Evolutionary conservation across 1,140 invertebrate genomes (phyloP).

Genomic region (Halyomorpha halys): DNA sequence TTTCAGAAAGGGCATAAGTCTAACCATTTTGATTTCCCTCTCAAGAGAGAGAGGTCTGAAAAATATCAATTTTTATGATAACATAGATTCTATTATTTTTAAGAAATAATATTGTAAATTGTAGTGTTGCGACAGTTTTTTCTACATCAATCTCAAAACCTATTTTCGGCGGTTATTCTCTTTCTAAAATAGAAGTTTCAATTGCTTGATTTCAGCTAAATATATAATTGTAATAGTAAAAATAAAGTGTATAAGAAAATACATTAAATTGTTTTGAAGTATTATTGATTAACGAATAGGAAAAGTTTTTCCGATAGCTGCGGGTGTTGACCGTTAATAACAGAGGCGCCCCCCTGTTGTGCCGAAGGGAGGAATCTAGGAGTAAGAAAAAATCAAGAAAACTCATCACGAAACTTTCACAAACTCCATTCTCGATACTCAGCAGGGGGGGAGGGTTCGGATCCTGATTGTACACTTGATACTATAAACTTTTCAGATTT

Average conservation of each 20-base stretch:
- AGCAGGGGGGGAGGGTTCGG: background rate
- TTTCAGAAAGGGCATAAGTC: too few species aligned
- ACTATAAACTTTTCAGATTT: constrained; percentile 5
- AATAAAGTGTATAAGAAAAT: background rate
- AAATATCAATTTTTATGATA: too few species aligned
- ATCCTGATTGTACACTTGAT: constrained; percentile 12
- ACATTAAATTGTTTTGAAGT: background rate
- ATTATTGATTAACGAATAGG: background rate
- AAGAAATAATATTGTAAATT: too few species aligned
- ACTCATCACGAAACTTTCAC: constrained; percentile 2
- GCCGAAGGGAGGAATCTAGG: background rate
- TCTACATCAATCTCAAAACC: too few species aligned
- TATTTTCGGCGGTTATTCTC: too few species aligned
- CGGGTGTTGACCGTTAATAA: constrained; percentile 8
- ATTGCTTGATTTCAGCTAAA: too few species aligned
- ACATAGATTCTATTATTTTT: too few species aligned
- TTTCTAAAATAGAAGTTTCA: too few species aligned
- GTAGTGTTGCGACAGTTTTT: too few species aligned
- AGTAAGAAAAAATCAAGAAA: constrained; percentile 1
- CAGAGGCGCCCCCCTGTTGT: background rate
- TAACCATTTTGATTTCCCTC: too few species aligned
- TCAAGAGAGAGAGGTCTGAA: too few species aligned
- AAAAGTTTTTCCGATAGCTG: background rate
- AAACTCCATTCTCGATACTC: constrained; percentile 10
- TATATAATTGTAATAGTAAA: too few species aligned